Conservation (phyloP, 2,888 invertebrate species). For the Drosophila demipolita region DNA sequence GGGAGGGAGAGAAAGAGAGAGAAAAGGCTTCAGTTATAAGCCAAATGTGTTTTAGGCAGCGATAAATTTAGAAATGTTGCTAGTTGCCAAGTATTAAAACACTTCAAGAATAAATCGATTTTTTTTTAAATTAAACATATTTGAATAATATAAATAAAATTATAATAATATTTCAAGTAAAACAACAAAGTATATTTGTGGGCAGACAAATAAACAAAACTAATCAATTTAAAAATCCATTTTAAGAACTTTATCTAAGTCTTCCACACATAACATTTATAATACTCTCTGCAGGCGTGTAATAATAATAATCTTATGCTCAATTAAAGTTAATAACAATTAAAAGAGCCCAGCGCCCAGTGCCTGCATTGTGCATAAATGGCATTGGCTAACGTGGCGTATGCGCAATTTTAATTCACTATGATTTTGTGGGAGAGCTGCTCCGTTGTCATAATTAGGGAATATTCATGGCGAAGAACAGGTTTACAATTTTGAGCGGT, state of each 20-base stretch:
- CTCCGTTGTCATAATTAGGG: slow-evolving; percentile 50
- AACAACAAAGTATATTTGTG: no score
- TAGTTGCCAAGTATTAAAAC: neutral
- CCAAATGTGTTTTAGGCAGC: neutral
- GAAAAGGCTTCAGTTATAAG: neutral
- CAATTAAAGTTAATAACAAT: neutral
- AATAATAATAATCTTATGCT: neutral
- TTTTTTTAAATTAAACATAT: neutral
- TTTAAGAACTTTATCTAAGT: neutral
- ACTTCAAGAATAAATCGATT: neutral
- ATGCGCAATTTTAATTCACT: slow-evolving; percentile 24
- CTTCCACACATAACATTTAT: neutral
- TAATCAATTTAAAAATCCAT: no score
- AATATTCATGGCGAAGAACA: neutral
- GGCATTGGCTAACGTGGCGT: slow-evolving; percentile 29
- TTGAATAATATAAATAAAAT: neutral
- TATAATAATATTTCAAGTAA: no score
- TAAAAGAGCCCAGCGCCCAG: neutral
- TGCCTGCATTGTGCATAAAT: neutral
- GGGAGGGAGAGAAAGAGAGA: neutral
- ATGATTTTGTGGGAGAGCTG: neutral
- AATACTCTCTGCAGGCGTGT: neutral
- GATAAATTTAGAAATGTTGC: neutral
- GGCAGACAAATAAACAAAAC: no score
- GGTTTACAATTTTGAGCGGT: neutral